phyloP scores from a whole-genome alignment of 37 sponge, comb jelly and placozoan genomes.

The Tethya wilhelma region DNA sequence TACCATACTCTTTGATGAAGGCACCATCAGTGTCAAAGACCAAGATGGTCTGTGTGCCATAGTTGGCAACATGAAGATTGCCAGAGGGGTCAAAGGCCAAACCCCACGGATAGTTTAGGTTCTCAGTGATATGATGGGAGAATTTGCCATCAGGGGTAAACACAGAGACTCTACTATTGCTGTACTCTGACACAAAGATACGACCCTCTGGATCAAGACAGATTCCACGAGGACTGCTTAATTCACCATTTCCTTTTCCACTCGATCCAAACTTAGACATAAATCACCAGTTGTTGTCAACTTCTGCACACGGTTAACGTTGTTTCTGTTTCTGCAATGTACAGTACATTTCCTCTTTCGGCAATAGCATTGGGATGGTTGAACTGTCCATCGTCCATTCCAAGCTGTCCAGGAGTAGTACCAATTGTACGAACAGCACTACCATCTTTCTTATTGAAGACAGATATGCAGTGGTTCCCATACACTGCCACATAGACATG shows the following conservation, averaged over 20 bases:
- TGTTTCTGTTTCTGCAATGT: conserved; percentile 31
- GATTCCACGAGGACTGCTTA: conserved; percentile 38
- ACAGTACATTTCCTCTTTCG: conserved; percentile 35
- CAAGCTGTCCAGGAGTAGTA: too few species aligned
- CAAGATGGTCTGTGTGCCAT: background rate
- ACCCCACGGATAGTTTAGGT: conserved; percentile 42
- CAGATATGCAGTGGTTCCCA: too few species aligned
- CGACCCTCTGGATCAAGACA: conserved; percentile 21
- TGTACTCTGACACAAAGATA: conserved; percentile 31
- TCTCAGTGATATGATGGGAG: conserved; percentile 11
- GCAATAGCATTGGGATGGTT: conserved; percentile 36
- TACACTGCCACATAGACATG: too few species aligned
- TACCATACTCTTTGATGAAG: conserved; percentile 18
- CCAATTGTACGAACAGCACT: too few species aligned
- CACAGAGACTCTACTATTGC: conserved; percentile 41
- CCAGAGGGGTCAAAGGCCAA: conserved; percentile 52
- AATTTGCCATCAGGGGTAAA: conserved; percentile 43
- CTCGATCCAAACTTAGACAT: conserved; percentile 36
- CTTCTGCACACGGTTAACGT: conserved; percentile 48
- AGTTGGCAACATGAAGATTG: conserved; percentile 37
- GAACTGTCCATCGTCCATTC: conserved; percentile 52
- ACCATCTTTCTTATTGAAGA: too few species aligned
- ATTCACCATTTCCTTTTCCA: conserved; percentile 37
- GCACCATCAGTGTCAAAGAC: conserved; percentile 38
- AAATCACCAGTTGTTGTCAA: conserved; percentile 15